phyloP scores from a whole-genome alignment of 2,888 invertebrate genomes.

The Ophonus ardosiacus region DNA sequence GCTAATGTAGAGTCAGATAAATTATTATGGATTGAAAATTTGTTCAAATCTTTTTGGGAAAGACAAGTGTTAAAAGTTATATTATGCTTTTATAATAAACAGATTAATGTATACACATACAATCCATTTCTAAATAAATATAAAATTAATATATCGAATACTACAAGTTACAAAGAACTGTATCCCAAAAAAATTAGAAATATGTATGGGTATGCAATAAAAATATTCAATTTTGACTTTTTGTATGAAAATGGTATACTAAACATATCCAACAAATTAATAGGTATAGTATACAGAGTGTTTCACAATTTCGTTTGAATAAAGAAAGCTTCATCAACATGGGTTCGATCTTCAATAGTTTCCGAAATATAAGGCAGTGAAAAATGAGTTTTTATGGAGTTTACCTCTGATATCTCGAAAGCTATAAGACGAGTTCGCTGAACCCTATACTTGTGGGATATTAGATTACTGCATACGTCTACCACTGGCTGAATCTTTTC shows the following conservation, averaged over 20 bases:
- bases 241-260: not conserved
- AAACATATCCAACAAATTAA: not conserved
- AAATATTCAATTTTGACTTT: slow-evolving; percentile 19
- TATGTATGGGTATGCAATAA: slow-evolving; percentile 15
- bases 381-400: too few relatives aligned
- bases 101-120: not conserved
- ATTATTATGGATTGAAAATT: not conserved
- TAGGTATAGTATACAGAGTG: not conserved
- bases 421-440: too few relatives aligned
- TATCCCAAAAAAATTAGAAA: slow-evolving; percentile 2
- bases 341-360: too few relatives aligned
- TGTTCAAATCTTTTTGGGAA: slow-evolving; percentile 23
- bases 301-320: too few relatives aligned
- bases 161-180: not conserved
- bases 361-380: too few relatives aligned
- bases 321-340: too few relatives aligned
- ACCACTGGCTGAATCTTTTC: too few relatives aligned
- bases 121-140: slow-evolving; percentile 20
- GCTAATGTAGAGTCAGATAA: not conserved
- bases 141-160: not conserved
- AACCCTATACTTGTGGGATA: too few relatives aligned
- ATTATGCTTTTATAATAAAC: not conserved
- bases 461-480: too few relatives aligned
- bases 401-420: too few relatives aligned
- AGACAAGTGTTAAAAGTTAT: slow-evolving; percentile 15